phyloP scores from a whole-genome alignment of 2,113 vertebrate genomes.

The Oreochromis aureus region DNA sequence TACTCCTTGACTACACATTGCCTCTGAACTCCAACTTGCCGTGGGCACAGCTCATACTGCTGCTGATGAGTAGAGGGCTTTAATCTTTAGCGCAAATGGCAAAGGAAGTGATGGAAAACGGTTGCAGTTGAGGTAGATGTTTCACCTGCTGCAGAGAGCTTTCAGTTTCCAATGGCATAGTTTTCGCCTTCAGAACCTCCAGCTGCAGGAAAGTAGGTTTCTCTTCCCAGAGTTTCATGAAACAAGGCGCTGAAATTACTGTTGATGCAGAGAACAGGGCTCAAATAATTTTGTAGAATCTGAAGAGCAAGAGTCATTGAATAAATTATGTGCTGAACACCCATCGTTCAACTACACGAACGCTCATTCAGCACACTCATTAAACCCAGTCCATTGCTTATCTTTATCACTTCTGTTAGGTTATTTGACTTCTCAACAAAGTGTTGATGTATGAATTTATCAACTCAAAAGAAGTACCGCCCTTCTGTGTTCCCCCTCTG shows the following conservation, averaged over 20 bases:
- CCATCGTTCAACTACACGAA: conserved; percentile 24
- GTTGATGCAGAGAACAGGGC: neutral
- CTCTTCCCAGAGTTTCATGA: neutral
- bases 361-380: neutral
- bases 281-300: conserved; percentile 11
- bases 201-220: neutral
- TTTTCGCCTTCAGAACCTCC: neutral
- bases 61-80: neutral
- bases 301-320: conserved; percentile 34
- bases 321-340: conserved; percentile 30
- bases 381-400: conserved; percentile 6
- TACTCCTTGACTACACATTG: neutral
- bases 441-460: neutral
- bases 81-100: neutral
- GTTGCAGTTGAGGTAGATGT: neutral
- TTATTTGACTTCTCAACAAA: conserved; percentile 17
- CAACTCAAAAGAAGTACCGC: neutral
- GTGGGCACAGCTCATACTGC: neutral
- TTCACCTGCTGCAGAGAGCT: conserved; percentile 1
- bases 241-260: neutral
- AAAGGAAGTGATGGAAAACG: neutral
- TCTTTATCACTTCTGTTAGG: neutral
- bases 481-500: neutral
- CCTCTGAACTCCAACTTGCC: neutral
- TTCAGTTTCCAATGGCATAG: neutral